A percentile compares a stretch with the other conserved stretches of the same genome.
phyloP scores from a whole-genome alignment of 1,140 invertebrate genomes.

The Trissolcus basalis region DNA sequence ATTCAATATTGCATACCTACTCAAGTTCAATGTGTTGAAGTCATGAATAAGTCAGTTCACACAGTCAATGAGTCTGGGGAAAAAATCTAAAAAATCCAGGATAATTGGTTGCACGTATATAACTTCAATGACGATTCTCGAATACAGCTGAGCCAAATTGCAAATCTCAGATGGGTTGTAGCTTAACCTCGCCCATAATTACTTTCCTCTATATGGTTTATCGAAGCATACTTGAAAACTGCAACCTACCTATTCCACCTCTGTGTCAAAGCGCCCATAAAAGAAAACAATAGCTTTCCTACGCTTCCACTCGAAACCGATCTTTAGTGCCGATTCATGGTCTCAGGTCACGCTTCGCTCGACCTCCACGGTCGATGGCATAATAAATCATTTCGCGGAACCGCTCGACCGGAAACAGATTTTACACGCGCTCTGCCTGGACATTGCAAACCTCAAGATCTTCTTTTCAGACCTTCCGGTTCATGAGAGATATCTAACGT shows the following conservation, averaged over 20 bases:
- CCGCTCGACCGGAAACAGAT: conserved; percentile 73
- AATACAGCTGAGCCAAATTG: conserved; percentile 45
- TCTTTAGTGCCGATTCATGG: conserved; percentile 70
- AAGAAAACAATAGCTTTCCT: conserved; percentile 67
- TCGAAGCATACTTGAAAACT: conserved; percentile 57
- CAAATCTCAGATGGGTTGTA: conserved; percentile 58
- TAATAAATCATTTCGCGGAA: conserved; percentile 76
- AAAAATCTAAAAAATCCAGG: no score
- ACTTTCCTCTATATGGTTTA: conserved; percentile 68
- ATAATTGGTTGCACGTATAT: no score
- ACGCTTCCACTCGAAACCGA: conserved; percentile 45
- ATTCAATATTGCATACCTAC: no score
- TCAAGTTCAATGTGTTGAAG: no score
- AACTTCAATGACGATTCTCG: not conserved
- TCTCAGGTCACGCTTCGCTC: conserved; percentile 71
- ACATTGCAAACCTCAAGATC: conserved; percentile 45
- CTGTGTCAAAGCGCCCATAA: conserved; percentile 58
- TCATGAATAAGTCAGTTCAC: no score
- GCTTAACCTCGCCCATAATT: conserved; percentile 67
- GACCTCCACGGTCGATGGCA: conserved; percentile 69
- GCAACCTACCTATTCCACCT: conserved; percentile 54
- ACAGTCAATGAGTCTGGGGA: no score
- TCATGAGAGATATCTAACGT: conserved; percentile 36
- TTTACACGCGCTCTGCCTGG: conserved; percentile 66
- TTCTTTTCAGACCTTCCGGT: conserved; percentile 53